A percentile compares a stretch with the other conserved stretches of the same genome.
Evolutionary conservation across 2,888 invertebrate genomes (phyloP).

Genomic region (Argyresthia goedartella): DNA sequence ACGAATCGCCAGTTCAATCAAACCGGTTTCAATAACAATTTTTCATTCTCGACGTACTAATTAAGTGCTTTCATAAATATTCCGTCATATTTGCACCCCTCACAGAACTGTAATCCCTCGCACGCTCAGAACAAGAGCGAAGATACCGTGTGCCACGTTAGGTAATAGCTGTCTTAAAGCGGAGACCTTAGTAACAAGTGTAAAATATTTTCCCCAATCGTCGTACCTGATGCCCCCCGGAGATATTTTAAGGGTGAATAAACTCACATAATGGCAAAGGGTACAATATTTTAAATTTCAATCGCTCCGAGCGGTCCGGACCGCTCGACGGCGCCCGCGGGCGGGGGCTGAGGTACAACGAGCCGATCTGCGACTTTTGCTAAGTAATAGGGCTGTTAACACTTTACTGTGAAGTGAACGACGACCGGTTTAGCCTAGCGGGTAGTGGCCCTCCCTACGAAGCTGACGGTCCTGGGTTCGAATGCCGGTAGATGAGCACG

Average conservation of each 20-base stretch:
- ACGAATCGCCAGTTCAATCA: slow-evolving; percentile 66
- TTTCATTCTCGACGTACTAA: slow-evolving; percentile 69
- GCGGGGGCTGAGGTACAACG: slow-evolving; percentile 58
- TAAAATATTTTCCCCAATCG: slow-evolving; percentile 71
- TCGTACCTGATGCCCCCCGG: slow-evolving; percentile 66
- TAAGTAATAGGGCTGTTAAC: slow-evolving; percentile 48
- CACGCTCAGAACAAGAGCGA: neutral
- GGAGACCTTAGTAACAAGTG: slow-evolving; percentile 70
- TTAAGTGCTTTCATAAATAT: slow-evolving; percentile 68
- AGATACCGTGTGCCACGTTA: neutral
- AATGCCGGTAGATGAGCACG: no score
- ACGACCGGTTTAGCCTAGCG: no score
- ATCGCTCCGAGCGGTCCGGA: slow-evolving; percentile 68
- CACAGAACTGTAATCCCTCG: slow-evolving; percentile 8
- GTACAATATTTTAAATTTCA: slow-evolving; percentile 73
- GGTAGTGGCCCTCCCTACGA: no score
- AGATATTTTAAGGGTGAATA: slow-evolving; percentile 73
- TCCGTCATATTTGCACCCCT: slow-evolving; percentile 20
- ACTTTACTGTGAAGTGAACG: slow-evolving; percentile 23
- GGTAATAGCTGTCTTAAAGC: slow-evolving; percentile 49
- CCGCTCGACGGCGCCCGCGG: slow-evolving; percentile 20
- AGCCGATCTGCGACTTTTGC: slow-evolving; percentile 57
- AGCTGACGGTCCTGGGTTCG: no score
- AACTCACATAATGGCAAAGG: slow-evolving; percentile 71
- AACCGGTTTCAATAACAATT: slow-evolving; percentile 68